Evolutionary conservation across 2,888 invertebrate genomes (phyloP).

Genomic region (Erannis defoliaria): DNA sequence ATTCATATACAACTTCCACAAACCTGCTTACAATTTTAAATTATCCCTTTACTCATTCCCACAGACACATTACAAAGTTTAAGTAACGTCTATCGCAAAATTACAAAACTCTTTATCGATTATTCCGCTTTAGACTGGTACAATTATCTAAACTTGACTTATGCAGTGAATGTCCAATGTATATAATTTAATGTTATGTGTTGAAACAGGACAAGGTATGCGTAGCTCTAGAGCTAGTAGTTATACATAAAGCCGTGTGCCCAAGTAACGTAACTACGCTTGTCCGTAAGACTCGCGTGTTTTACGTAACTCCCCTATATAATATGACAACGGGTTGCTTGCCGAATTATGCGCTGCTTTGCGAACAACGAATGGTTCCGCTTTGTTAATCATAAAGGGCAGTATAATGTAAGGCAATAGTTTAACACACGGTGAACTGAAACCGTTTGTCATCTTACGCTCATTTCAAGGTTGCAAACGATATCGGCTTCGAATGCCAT

Average conservation of each 20-base stretch:
- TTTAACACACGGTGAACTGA: conserved; percentile 53
- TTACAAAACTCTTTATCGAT: conserved; percentile 40
- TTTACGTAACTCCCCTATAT: conserved; percentile 73
- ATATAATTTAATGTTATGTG: conserved; percentile 54
- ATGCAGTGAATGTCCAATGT: conserved; percentile 59
- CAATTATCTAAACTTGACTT: conserved; percentile 60
- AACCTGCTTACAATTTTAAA: conserved; percentile 26
- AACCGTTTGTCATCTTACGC: conserved; percentile 67
- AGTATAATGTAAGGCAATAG: conserved; percentile 61
- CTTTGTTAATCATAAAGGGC: conserved; percentile 76
- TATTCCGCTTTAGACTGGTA: conserved; percentile 52
- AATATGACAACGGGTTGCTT: conserved; percentile 67
- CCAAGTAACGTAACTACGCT: conserved; percentile 66
- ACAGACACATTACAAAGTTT: conserved; percentile 32
- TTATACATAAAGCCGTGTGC: conserved; percentile 61
- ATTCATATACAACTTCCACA: neutral
- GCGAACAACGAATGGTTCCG: conserved; percentile 67
- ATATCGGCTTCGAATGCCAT: conserved; percentile 64
- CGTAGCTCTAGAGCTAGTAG: conserved; percentile 64
- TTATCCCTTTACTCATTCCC: conserved; percentile 42
- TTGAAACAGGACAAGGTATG: conserved; percentile 69
- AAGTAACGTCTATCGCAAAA: conserved; percentile 36
- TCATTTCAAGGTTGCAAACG: conserved; percentile 77
- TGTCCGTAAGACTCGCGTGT: conserved; percentile 63
- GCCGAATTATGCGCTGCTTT: conserved; percentile 61